Conservation (phyloP, 2,888 invertebrate genomes). For the Xestia sexstrigata region DNA sequence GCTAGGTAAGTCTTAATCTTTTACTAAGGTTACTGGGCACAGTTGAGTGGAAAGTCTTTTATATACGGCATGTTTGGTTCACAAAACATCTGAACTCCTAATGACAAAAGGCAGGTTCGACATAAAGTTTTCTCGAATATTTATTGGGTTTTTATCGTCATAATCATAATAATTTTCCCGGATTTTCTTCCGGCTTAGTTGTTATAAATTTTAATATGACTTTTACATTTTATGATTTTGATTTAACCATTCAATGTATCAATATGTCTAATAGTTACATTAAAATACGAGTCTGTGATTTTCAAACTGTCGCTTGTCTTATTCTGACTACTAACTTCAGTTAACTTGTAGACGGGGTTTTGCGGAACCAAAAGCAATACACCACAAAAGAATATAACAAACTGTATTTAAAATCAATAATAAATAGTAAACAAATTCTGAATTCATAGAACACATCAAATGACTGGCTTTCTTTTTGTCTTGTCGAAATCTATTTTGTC, state of each 20-base stretch:
- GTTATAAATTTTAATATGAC: not conserved
- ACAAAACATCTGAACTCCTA: too few relatives aligned
- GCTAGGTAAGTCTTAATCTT: conserved; percentile 74
- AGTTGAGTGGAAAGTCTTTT: too few relatives aligned
- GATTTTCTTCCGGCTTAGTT: not conserved
- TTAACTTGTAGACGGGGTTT: not conserved
- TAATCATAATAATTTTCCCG: not conserved
- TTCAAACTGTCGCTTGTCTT: not conserved
- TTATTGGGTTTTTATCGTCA: not conserved
- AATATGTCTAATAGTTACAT: too few relatives aligned
- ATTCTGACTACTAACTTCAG: not conserved
- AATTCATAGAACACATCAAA: not conserved
- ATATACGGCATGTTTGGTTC: too few relatives aligned
- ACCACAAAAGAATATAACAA: not conserved
- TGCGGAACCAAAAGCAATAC: not conserved
- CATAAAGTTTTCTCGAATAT: too few relatives aligned
- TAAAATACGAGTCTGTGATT: too few relatives aligned
- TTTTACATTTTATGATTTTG: not conserved
- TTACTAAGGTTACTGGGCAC: not conserved
- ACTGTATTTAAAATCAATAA: too few relatives aligned
- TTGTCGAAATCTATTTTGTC: not conserved
- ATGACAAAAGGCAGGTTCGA: too few relatives aligned
- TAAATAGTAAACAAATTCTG: not conserved
- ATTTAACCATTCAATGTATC: not conserved
- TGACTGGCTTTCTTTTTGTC: not conserved